phyloP scores from a whole-genome alignment of 2,888 invertebrate genomes.

The Cataglyphis rosenhaueri region DNA sequence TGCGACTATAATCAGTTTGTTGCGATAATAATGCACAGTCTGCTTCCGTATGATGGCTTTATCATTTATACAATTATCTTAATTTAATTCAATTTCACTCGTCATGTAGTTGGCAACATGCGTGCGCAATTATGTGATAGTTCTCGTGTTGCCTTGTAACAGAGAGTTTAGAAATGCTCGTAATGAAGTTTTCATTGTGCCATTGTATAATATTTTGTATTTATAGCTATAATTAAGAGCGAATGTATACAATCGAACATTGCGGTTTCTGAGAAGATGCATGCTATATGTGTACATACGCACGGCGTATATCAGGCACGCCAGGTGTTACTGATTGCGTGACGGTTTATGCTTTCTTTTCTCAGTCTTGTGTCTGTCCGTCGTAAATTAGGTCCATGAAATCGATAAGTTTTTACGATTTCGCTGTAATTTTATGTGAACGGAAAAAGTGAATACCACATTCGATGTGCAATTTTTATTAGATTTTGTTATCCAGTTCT shows the following conservation, averaged over 20 bases:
- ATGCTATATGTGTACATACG: background rate
- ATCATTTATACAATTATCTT: conserved; percentile 20
- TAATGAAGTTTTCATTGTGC: background rate
- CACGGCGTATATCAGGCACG: conserved; percentile 11
- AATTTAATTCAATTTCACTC: conserved; percentile 19
- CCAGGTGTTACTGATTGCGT: conserved; percentile 65
- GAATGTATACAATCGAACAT: background rate
- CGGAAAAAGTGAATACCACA: background rate
- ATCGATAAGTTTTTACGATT: background rate
- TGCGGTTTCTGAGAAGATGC: background rate
- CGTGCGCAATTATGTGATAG: background rate
- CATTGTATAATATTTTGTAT: background rate
- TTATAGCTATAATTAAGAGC: conserved; percentile 11
- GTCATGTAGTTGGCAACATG: background rate
- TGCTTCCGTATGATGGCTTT: conserved; percentile 9
- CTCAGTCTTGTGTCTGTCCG: background rate
- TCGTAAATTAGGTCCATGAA: background rate
- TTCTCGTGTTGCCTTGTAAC: background rate
- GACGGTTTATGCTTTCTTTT: background rate
- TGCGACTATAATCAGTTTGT: conserved; percentile 7
- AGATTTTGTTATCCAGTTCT: background rate
- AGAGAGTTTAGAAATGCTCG: background rate
- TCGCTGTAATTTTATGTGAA: background rate
- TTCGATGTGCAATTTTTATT: background rate
- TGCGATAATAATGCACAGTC: background rate